Percentiles rank a stretch among this genome's conserved stretches.
phyloP scores from a whole-genome alignment of 2,113 vertebrate species.

The Chloropsis hardwickii region DNA sequence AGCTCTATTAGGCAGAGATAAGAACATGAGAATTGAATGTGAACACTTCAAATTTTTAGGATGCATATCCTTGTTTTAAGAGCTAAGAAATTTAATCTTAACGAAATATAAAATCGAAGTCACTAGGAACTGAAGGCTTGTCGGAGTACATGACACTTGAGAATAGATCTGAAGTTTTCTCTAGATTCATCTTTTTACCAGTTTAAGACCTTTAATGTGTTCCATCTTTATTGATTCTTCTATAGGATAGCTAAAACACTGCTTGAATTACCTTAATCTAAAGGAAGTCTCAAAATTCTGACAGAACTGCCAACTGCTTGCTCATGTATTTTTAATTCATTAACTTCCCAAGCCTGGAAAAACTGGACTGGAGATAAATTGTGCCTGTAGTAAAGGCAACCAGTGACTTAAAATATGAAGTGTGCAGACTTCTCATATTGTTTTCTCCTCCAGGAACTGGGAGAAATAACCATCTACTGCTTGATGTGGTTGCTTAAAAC shows the following conservation, averaged over 20 bases:
- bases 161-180: background rate
- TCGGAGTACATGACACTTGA: background rate
- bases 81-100: background rate
- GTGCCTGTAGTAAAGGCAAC: background rate
- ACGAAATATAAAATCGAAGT: background rate
- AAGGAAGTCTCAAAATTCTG: background rate
- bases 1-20: background rate
- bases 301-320: background rate
- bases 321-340: background rate
- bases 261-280: background rate
- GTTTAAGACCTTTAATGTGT: background rate
- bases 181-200: background rate
- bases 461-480: background rate
- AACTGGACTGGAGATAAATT: background rate
- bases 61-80: background rate
- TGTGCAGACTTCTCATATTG: background rate
- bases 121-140: background rate
- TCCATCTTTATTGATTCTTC: background rate
- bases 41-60: background rate
- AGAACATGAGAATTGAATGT: background rate
- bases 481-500: background rate
- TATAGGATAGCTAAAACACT: background rate
- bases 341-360: background rate
- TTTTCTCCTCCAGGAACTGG: background rate
- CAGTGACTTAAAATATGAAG: background rate